Evolutionary conservation across 2,888 invertebrate species (phyloP).

Genomic region (Epinotia ramella): DNA sequence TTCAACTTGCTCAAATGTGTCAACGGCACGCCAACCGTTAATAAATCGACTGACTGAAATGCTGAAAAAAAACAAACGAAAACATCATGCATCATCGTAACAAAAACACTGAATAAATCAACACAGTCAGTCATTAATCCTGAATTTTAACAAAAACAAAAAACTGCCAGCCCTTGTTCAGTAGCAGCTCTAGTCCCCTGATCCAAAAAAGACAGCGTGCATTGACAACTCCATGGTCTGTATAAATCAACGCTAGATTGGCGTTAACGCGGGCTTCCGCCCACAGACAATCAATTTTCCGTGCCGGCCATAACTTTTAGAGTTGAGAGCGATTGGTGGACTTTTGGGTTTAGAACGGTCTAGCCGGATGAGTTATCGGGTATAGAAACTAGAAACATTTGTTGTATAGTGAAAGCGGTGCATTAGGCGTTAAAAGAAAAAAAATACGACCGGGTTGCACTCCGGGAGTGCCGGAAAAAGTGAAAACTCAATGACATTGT

Average conservation of each 20-base stretch:
- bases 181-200: constrained; percentile 14
- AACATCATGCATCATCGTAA: too few species aligned
- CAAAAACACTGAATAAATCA: background rate
- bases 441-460: too few species aligned
- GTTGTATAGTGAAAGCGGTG: too few species aligned
- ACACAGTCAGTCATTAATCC: background rate
- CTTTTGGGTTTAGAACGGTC: constrained; percentile 35
- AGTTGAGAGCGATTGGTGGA: constrained; percentile 54
- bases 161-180: constrained; percentile 8
- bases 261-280: constrained; percentile 61
- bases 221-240: constrained; percentile 26
- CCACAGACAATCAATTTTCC: constrained; percentile 63
- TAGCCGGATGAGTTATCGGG: background rate
- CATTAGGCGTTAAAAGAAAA: too few species aligned
- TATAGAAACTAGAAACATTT: background rate
- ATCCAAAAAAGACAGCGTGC: constrained; percentile 9
- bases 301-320: constrained; percentile 61
- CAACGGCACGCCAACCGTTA: too few species aligned
- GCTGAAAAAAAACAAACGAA: too few species aligned
- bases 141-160: constrained; percentile 5
- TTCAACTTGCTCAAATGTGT: too few species aligned
- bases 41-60: too few species aligned
- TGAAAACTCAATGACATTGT: too few species aligned
- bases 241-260: constrained; percentile 61
- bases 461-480: too few species aligned